Evolutionary conservation across 2,888 invertebrate species (phyloP), one percentile per base, ranked within the genome.

Genomic region (Agonopterix alstromeriana): DNA sequence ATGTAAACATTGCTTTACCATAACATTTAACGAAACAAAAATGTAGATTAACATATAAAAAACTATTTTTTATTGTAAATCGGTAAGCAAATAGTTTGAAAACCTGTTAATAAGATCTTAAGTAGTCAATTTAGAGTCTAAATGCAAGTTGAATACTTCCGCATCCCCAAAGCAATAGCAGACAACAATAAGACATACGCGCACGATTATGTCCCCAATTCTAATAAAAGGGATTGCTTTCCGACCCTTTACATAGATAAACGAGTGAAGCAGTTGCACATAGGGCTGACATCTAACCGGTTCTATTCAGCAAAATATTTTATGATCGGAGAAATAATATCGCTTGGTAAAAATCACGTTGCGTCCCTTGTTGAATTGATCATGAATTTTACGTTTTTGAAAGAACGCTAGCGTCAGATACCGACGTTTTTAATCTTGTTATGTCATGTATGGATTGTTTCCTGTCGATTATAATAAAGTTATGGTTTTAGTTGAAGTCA

Each of bases 241-340:
- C 72, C 76, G 77, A 79, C 77, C 79, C 79, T 83, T 82, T 77
- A 82, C 77, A 76, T 73, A 74, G 74, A 83, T 83, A 81, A 86
- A 80, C 75, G 78, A 78, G 78, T 77, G 71, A 74, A 77, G 73
- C 67, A 65, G 74, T 76, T 73, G 69, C 80, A 43, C 3, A 10
- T 14, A 49, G 51, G 51, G 51, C 27, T 52, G 48, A 27, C 51
- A 43, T 27, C 27, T 7, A 27, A 27, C 27, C 27, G 17, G 12
- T 27, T 8, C 17, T 27, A 35, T 36, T 35, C 27, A 27, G 27
- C 27, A 27, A 5, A 27, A 27, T 27, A 27, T 27, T 27, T 27
- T 27, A 27, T 3, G 5, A 27, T 7, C 7, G 3, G 3, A 27
- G 27, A 27, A 5, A 17, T 27, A 7, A 27, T 27, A 27, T 27